A percentile compares a stretch with the other conserved stretches of the same genome.
Evolutionary conservation across 2,888 invertebrate genomes (phyloP).

Genomic region (Neoitamus cyanurus): DNA sequence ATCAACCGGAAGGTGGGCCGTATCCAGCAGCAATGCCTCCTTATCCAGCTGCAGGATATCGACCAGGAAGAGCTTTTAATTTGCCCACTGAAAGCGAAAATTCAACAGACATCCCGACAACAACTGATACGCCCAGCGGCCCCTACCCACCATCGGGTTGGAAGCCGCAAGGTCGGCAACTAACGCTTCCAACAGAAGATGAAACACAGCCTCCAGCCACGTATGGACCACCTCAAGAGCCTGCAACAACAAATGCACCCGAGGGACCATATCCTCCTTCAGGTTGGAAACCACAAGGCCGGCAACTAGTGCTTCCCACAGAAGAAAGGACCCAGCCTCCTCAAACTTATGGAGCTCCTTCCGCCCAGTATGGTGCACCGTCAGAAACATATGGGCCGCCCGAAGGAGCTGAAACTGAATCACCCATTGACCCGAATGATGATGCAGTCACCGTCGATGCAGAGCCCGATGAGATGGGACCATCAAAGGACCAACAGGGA

Average conservation of each 20-base stretch:
- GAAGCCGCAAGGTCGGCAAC: constrained; percentile 39
- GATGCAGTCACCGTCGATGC: constrained; percentile 18
- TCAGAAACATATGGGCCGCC: constrained; percentile 4
- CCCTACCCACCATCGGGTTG: constrained; percentile 44
- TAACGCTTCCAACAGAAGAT: constrained; percentile 25
- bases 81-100: constrained; percentile 30
- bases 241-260: neutral
- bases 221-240: constrained; percentile 14
- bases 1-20: constrained; percentile 10
- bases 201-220: neutral
- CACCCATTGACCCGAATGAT: neutral
- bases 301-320: constrained; percentile 3
- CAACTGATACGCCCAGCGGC: neutral
- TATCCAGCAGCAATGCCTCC: constrained; percentile 41
- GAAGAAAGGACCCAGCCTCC: neutral
- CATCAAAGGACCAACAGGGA: constrained; percentile 7
- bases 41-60: constrained; percentile 44
- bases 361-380: neutral
- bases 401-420: neutral
- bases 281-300: constrained; percentile 40
- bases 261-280: constrained; percentile 38
- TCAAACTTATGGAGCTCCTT: neutral
- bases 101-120: neutral
- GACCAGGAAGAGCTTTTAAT: constrained; percentile 47
- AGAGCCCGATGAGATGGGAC: neutral